Conservation (phyloP, 2,888 invertebrate genomes). For the Amphipyra berbera region DNA sequence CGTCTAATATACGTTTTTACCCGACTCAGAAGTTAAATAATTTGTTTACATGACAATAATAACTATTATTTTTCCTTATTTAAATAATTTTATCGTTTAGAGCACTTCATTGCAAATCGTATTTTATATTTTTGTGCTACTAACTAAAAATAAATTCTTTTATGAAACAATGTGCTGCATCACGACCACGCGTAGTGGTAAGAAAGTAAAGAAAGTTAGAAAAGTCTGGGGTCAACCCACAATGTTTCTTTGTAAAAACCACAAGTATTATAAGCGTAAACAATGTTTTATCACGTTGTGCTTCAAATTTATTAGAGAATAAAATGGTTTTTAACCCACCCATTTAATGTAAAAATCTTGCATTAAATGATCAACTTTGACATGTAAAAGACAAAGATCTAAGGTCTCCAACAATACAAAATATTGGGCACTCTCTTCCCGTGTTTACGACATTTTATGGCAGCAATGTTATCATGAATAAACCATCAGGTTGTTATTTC, state of each 20-base stretch:
- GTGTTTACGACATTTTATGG: not conserved
- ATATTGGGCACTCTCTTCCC: slow-evolving; percentile 19
- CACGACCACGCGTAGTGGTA: slow-evolving; percentile 40
- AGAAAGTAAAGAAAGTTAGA: slow-evolving; percentile 67
- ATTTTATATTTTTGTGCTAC: slow-evolving; percentile 23
- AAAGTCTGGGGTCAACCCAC: slow-evolving; percentile 59
- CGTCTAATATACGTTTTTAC: too few relatives aligned
- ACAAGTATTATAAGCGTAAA: slow-evolving; percentile 47
- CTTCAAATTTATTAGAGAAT: slow-evolving; percentile 25
- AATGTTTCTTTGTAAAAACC: slow-evolving; percentile 58
- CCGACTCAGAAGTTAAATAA: too few relatives aligned
- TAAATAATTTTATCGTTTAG: not conserved
- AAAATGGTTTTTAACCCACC: slow-evolving; percentile 1
- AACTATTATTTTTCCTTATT: not conserved
- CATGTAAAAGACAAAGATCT: slow-evolving; percentile 21
- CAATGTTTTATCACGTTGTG: slow-evolving; percentile 36
- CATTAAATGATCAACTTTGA: slow-evolving; percentile 25
- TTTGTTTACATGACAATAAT: slow-evolving; percentile 1
- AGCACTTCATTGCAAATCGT: not conserved
- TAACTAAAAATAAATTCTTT: slow-evolving; percentile 42
- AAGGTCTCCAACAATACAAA: slow-evolving; percentile 17
- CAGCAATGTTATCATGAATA: slow-evolving; percentile 18
- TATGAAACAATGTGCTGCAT: slow-evolving; percentile 50
- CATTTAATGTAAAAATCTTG: slow-evolving; percentile 16
- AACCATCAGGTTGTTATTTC: not conserved